Evolutionary conservation across 2,888 invertebrate species (phyloP), one percentile per base, ranked within the genome.

Genomic region (Furcula furcula): DNA sequence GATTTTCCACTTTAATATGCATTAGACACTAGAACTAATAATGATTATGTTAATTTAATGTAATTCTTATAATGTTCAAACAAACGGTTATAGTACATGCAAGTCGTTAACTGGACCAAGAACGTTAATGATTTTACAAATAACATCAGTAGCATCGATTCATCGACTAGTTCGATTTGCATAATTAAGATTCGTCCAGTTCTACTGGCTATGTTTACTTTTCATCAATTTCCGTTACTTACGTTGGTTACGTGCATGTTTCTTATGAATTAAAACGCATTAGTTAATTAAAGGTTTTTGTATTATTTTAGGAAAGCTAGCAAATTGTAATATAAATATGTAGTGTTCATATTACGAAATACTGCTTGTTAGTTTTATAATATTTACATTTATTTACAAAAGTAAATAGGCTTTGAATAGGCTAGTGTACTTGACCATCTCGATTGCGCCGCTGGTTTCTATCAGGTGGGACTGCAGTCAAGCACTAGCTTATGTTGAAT

Each of bases 111-210:
- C 21, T 20, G 40, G 12, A 22, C 19, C 16, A 46, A 40, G 25
- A 40, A 46, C 41, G 35, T 36, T 32, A 38, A 46, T 34, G 34
- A 34, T 39, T 40, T 41, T 28, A 43, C 40, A 41, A 40, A 42
- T 32, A 7, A 37, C 30, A 34, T 35, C 15, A 3, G 5, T 34
- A 10, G 16, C 29, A 21, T 34, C 14, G 18, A 19, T 14, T 35
- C 41, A 31, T 38, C 18, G 38, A 37, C 34, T 37, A 50, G 39
- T 33, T 32, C 39, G 19, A 55, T 42, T 50, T 42, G 31, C 49
- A 45, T 46, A 40, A 39, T 37, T 43, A 35, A 36, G 32, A 38
- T 23, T 34, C 12, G 28, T 19, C 27, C 22, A 33, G 33, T 34
- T 34, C 7, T 34, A 37, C 31, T 33, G 28, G 28, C 33, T 37